Evolutionary conservation across 2,113 vertebrate species (phyloP).

Genomic region (Petromus typicus): DNA sequence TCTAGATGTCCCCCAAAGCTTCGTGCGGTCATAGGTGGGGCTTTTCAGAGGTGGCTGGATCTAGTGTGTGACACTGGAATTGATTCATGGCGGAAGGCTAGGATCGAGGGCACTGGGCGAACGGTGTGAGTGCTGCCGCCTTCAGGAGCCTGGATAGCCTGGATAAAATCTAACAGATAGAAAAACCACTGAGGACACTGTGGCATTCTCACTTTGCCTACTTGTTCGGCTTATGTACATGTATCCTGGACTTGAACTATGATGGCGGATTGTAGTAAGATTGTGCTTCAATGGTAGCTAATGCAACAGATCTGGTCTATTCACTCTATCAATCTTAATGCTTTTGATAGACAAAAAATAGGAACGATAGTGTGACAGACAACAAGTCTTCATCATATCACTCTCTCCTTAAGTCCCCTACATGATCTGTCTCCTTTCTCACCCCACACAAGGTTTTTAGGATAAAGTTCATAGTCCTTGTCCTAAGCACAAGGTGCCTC

Average conservation of each 20-base stretch:
- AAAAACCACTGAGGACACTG: not conserved
- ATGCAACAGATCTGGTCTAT: not conserved
- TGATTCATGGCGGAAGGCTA: too few species aligned
- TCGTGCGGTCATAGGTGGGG: too few species aligned
- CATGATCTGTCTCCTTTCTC: not conserved
- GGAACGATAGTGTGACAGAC: not conserved
- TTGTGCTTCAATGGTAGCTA: not conserved
- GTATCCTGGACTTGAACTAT: not conserved
- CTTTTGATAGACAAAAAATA: too few species aligned
- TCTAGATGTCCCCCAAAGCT: too few species aligned
- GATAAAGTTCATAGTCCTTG: not conserved
- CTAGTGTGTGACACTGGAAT: too few species aligned
- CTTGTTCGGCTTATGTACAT: not conserved
- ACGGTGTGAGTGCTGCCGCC: too few species aligned
- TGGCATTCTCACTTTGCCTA: not conserved
- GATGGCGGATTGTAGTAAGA: not conserved
- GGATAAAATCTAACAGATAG: too few species aligned
- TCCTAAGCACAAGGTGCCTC: not conserved
- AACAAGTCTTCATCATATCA: not conserved
- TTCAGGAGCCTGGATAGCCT: too few species aligned
- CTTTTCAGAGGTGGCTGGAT: too few species aligned
- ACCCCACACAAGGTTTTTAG: not conserved
- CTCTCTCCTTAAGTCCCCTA: not conserved
- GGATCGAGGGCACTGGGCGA: too few species aligned
- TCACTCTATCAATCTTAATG: too few species aligned